Evolutionary conservation across 2,888 invertebrate genomes (phyloP).

Genomic region (Volucella zonaria): DNA sequence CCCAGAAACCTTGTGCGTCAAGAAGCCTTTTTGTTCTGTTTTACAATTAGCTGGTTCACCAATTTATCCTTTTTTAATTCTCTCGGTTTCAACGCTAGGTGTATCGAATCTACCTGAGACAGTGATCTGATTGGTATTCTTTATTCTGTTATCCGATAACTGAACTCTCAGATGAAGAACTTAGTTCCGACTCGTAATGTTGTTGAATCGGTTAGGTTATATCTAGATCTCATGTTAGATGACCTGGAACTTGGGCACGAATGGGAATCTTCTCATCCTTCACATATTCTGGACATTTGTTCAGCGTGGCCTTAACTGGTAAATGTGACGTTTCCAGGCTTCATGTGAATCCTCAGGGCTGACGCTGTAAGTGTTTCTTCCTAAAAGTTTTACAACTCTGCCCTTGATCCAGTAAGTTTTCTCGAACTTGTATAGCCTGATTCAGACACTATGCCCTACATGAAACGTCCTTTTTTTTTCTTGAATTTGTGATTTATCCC

Average conservation of each 20-base stretch:
- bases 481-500: neutral
- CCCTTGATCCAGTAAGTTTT: slow-evolving; percentile 3
- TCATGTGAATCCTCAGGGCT: neutral
- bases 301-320: neutral
- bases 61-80: neutral
- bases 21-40: neutral
- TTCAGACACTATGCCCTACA: neutral
- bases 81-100: neutral
- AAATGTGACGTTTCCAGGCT: neutral
- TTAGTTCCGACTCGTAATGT: neutral
- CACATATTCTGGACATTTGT: neutral
- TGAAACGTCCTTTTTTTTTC: neutral
- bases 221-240: neutral
- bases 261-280: neutral
- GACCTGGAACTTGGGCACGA: neutral
- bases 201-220: neutral
- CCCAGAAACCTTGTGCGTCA: neutral
- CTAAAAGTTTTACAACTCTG: neutral
- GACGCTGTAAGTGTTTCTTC: neutral
- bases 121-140: neutral
- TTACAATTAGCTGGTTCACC: neutral
- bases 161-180: neutral
- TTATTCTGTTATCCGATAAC: neutral
- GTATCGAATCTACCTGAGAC: neutral
- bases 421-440: neutral